These are phyloP conservation scores for Paramormyrops hopkinsi DNA, from an alignment of 2,797 vertebrate genomes.

Conservation along the genomic window DNA sequence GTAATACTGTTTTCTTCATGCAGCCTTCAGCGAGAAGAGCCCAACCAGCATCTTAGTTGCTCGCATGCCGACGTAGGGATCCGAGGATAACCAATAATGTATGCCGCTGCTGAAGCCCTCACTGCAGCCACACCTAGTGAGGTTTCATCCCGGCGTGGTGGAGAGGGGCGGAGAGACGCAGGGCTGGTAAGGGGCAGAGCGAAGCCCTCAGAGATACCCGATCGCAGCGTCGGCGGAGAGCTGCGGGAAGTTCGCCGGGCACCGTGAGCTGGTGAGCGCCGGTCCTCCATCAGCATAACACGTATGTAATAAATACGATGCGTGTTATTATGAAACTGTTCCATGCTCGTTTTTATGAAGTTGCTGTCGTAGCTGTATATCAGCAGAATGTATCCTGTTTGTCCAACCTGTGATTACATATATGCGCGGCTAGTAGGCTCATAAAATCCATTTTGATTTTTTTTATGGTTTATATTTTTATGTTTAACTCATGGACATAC, in stretches of 20 bases:
- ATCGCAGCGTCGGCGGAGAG: background rate
- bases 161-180: background rate
- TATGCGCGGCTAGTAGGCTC: background rate
- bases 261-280: background rate
- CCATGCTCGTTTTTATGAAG: background rate
- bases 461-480: background rate
- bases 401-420: background rate
- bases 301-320: background rate
- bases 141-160: background rate
- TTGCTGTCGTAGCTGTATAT: background rate
- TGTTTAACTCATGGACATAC: background rate
- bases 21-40: background rate
- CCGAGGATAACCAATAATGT: background rate
- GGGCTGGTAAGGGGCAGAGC: background rate
- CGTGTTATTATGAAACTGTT: background rate
- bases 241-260: background rate
- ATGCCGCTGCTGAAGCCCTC: background rate
- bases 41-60: background rate
- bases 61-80: background rate
- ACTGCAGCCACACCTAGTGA: conserved; percentile 16
- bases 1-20: background rate
- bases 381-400: background rate
- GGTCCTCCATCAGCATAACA: background rate
- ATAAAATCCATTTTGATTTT: background rate
- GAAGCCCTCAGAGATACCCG: background rate